phyloP scores from a whole-genome alignment of 2,888 invertebrate genomes.

The Spodoptera littoralis region DNA sequence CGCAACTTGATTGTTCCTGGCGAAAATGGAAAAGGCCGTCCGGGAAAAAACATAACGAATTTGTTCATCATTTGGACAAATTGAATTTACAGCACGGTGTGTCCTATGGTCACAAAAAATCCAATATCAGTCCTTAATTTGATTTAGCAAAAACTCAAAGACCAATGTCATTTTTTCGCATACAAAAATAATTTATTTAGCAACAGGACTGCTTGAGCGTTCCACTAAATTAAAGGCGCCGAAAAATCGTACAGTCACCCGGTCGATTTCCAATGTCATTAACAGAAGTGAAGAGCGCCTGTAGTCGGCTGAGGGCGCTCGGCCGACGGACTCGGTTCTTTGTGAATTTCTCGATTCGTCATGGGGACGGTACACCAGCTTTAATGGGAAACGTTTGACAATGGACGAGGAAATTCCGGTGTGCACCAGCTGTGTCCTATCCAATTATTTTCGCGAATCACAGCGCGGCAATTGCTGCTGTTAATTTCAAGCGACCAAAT shows the following conservation, averaged over 20 bases:
- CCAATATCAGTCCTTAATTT: slow-evolving; percentile 26
- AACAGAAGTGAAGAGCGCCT: slow-evolving; percentile 59
- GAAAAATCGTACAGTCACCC: slow-evolving; percentile 64
- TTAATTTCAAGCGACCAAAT: slow-evolving; percentile 48
- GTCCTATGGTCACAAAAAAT: slow-evolving; percentile 23
- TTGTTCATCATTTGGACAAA: slow-evolving; percentile 11
- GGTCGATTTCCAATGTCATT: slow-evolving; percentile 68
- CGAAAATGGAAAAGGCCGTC: slow-evolving; percentile 9
- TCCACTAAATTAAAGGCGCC: slow-evolving; percentile 57
- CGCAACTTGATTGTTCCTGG: slow-evolving; percentile 8
- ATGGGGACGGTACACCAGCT: slow-evolving; percentile 67
- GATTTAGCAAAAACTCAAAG: slow-evolving; percentile 37
- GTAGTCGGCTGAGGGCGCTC: slow-evolving; percentile 50
- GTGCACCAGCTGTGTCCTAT: slow-evolving; percentile 69
- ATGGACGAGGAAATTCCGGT: slow-evolving; percentile 80
- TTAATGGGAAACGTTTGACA: slow-evolving; percentile 76
- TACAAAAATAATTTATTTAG: slow-evolving; percentile 48
- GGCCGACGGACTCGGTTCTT: slow-evolving; percentile 63
- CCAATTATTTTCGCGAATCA: slow-evolving; percentile 78
- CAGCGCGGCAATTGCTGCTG: slow-evolving; percentile 57
- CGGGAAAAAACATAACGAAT: slow-evolving; percentile 4
- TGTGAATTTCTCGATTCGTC: slow-evolving; percentile 75
- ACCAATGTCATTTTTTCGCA: slow-evolving; percentile 35
- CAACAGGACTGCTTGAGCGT: slow-evolving; percentile 44
- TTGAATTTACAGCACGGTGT: slow-evolving; percentile 19